Base-by-base conservation (phyloP, 2,113 vertebrate genomes). In the Oreocharis arfaki region DNA sequence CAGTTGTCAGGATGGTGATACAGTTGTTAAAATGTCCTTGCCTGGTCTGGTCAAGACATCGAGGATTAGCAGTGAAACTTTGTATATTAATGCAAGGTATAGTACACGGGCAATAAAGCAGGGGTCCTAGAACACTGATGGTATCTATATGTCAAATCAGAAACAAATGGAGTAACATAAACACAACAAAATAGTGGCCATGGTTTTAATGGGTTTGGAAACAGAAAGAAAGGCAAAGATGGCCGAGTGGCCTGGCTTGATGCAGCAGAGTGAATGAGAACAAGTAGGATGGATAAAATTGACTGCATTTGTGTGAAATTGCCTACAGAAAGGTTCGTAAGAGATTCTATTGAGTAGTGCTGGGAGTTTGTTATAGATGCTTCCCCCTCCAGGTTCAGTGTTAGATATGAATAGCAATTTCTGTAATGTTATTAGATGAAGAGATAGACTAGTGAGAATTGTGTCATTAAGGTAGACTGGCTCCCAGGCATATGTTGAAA, bases 371-470 rank as follows among this genome's bases (percentile, higher is more conserved):
- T 95, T 89, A 93, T 56, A 78, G 73, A 90, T 84, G 60, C 11
- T 52, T 53, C 46, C 42, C 39, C 64, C 86, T 92, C 61, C 56
- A 89, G 91, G 76, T 70, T 84, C 83, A 90, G 76, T 11, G 7
- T 9, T 84, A 33, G 68, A 56, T 95, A 95, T 86, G 93, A 96
- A 96, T 95, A 92, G 60, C 76, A 93, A 93, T 96, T 92, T 90
- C 86, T 95, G 76, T 93, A 81, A 95, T 63, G 50, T 75, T 95
- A 78, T 95, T 92, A 96, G 76, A 89, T 56, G 47, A 82, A 73
- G 76, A 90, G 75, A 91, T 69, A 80, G 35, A 84, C 76, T 70
- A 71, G 39, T n/a, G 52, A 78, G 68, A 84, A 89, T 35, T 81
- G 42, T 90, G 73, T 84, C 89, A 84, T 86, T 96, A 96, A 95